These are phyloP conservation scores for Leucosticte australis DNA, from an alignment of 2,113 vertebrate genomes.

Conservation along the genomic window DNA sequence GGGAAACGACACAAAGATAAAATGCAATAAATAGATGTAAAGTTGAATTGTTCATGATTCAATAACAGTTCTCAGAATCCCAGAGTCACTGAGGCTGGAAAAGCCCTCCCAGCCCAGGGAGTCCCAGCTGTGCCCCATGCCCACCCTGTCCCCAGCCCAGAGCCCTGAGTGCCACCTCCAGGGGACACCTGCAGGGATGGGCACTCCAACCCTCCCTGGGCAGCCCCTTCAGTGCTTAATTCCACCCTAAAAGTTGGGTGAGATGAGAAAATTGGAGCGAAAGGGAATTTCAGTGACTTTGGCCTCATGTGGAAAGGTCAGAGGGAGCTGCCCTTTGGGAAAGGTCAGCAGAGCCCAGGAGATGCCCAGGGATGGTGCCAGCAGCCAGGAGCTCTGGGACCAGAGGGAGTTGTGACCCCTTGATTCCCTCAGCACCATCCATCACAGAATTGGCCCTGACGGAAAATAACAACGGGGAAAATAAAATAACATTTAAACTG, in stretches of 20 bases:
- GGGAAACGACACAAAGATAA: fast-evolving
- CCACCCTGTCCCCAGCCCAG: background rate
- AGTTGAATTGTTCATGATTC: background rate
- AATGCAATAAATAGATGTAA: background rate
- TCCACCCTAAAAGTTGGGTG: background rate
- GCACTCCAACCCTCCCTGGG: background rate
- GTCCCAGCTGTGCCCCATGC: background rate
- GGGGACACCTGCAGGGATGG: background rate
- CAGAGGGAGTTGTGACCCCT: background rate
- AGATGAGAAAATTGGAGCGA: background rate
- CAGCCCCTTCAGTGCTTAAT: background rate
- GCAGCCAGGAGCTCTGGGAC: background rate
- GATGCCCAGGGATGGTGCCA: background rate
- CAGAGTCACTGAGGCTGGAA: fast-evolving
- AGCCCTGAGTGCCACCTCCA: background rate
- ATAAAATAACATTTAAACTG: background rate
- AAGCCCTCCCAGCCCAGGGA: fast-evolving
- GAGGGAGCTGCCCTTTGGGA: background rate
- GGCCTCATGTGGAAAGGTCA: background rate
- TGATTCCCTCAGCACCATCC: background rate
- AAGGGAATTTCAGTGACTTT: background rate
- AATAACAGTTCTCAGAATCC: background rate
- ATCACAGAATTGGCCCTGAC: fast-evolving
- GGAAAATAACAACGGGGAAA: background rate
- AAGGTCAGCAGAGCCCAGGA: background rate